phyloP scores from a whole-genome alignment of 1,140 invertebrate species.

The Ditylenchus dipsaci region DNA sequence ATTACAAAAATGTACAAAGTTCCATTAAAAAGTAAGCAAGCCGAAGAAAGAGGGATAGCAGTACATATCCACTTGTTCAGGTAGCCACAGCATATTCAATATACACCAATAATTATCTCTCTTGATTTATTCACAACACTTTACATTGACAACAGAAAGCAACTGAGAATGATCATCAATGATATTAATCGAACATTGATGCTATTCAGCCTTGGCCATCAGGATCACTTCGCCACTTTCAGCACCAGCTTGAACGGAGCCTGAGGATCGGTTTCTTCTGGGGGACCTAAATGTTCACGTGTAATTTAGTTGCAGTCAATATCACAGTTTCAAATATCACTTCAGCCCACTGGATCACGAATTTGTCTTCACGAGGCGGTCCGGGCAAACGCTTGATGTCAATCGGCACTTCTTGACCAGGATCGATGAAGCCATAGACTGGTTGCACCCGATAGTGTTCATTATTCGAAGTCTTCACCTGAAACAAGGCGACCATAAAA shows the following conservation, averaged over 20 bases:
- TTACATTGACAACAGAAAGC: no score
- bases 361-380: constrained; percentile 47
- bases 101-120: no score
- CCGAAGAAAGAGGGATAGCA: no score
- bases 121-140: no score
- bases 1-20: no score
- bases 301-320: no score
- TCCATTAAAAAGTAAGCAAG: no score
- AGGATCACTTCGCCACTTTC: constrained; percentile 38
- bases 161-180: no score
- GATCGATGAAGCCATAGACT: constrained; percentile 42
- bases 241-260: constrained; percentile 42
- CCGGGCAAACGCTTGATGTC: constrained; percentile 42
- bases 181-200: neutral
- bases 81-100: no score
- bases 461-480: constrained; percentile 45
- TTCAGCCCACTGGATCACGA: constrained; percentile 49
- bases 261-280: constrained; percentile 40
- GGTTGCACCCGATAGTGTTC: constrained; percentile 46
- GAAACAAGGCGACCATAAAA: neutral
- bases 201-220: constrained; percentile 11
- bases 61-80: no score
- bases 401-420: constrained; percentile 29
- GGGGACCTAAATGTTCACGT: no score
- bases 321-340: constrained; percentile 17